Base-by-base conservation (phyloP, 2,888 invertebrate species). In the Hemicrepidius hirtus region DNA sequence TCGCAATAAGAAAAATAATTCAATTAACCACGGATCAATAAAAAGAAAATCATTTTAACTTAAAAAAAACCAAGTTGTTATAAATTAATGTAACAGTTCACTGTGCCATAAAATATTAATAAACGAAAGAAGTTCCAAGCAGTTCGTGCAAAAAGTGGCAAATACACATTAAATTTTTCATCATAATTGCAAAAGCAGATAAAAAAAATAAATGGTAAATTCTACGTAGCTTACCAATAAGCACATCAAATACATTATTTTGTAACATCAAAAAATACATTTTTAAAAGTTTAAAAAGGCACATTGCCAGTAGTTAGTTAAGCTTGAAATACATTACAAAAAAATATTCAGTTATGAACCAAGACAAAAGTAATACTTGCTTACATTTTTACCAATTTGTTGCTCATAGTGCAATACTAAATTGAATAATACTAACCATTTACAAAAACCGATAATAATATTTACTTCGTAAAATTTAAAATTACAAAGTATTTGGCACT, bases 291-390 rank as follows among this genome's bases (percentile, higher is more conserved):
- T 57, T 57, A 1, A 21, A 37, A 57, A 57, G 57, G 57, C 57
- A 57, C 57, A 21, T 37, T 57, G 37, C 57, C 57, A 57, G 24
- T 24, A n/a, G n/a, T 18, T n/a, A 37, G 35, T 57, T 53, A 6
- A 57, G 37, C 57, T 57, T 57, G 57, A 57, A 37, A 57, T 40
- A 37, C 57, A 57, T 57, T 57, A 35, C 21, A 21, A 41, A n/a
- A n/a, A n/a, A 41, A 5, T 32, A 5, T 32, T 32, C 5, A 49
- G 12, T 3, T 7, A 44, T 12, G 4, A 44, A 13, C 44, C n/a
- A n/a, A n/a, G n/a, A n/a, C n/a, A n/a, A n/a, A n/a, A n/a, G n/a
- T n/a, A n/a, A n/a, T n/a, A n/a, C n/a, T n/a, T n/a, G n/a, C n/a
- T n/a, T n/a, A n/a, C n/a, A n/a, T n/a, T n/a, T n/a, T n/a, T n/a